phyloP scores from a whole-genome alignment of 2,113 vertebrate species.

The Apistogramma diplotaenia region DNA sequence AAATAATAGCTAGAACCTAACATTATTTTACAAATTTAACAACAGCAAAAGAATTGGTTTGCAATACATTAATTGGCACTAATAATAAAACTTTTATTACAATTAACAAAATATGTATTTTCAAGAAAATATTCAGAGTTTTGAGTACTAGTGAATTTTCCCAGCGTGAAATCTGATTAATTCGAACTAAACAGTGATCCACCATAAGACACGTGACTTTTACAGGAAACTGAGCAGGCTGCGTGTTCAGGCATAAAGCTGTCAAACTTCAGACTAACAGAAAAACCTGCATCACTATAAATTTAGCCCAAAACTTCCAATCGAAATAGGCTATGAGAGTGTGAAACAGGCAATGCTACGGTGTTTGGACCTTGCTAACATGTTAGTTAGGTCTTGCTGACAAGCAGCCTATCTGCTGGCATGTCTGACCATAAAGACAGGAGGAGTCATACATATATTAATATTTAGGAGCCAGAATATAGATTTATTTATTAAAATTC shows the following conservation, averaged over 20 bases:
- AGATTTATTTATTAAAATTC: neutral
- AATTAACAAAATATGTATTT: too few relatives aligned
- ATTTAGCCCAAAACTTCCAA: too few relatives aligned
- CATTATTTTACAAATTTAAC: neutral
- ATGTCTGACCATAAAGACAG: neutral
- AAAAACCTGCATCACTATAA: too few relatives aligned
- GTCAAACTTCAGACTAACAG: neutral
- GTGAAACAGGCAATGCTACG: neutral
- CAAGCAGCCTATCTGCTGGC: neutral
- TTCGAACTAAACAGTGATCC: neutral
- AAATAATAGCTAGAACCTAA: neutral
- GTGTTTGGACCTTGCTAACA: neutral
- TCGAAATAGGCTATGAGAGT: neutral
- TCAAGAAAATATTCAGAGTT: too few relatives aligned
- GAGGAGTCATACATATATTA: neutral
- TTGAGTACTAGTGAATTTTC: neutral
- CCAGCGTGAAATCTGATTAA: fast-evolving
- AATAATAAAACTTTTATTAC: too few relatives aligned
- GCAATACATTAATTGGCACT: neutral
- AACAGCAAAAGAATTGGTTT: neutral
- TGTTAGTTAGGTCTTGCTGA: too few relatives aligned
- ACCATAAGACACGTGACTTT: neutral
- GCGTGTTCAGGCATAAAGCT: neutral
- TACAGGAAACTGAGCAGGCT: neutral
- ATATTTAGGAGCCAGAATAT: neutral